Evolutionary conservation across 2,113 vertebrate genomes (phyloP), one percentile per base, ranked within the genome.

Genomic region (Urocynchramus pylzowi): DNA sequence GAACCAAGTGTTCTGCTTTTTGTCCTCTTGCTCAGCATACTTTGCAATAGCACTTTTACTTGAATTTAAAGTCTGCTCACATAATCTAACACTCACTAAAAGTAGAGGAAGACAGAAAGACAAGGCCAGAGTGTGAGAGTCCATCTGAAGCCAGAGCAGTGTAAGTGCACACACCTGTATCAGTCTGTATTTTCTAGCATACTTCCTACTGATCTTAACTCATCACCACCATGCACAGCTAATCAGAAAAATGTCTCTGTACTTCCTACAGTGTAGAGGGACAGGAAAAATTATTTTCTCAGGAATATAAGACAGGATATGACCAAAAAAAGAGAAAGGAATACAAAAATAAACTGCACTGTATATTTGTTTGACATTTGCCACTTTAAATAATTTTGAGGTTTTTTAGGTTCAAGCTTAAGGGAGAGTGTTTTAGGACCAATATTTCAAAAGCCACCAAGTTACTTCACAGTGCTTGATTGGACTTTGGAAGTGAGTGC

Each of bases 21-120:
- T 88, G 67, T 84, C 69, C 84, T 61, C 61, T 71, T 60, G 68
- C 68, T 89, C 60, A 90, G 50, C 56, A 75, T 33, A 81, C 33
- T 69, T 74, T 42, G 23, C 5, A 83, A 54, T 2, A 68, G 49
- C 59, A 59, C 67, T 92, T 90, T 16, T 60, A 64, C 61, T 78
- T 81, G 63, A 87, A 80, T 83, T 61, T 64, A 65, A 41, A 79
- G 93, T 89, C 83, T 84, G 73, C 49, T 94, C 92, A 96, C 81
- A 69, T 56, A 63, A 83, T 73, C 27, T 63, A 73, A 88, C 71
- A 79, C 73, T 95, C 67, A 26, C 37, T 49, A 83, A 84, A 53
- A 67, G n/a, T 35, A 52, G 45, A 88, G 75, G 42, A 90, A 91
- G 79, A 64, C 68, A 92, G 84, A 84, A 49, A 76, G 78, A 93